Base-by-base conservation (phyloP, 2,797 vertebrate genomes). In the Pelobates cultripes region DNA sequence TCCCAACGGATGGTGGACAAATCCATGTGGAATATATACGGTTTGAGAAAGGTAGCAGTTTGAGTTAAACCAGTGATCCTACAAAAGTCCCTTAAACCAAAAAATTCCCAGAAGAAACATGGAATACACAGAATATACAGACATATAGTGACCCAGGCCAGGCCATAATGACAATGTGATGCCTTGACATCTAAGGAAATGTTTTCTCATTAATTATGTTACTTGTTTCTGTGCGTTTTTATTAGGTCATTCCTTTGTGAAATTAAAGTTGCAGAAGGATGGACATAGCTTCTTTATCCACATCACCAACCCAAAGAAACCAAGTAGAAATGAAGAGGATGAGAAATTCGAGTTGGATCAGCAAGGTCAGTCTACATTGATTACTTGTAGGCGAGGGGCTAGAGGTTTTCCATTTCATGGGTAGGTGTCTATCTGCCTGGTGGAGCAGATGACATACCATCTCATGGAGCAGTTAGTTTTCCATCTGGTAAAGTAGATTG, bases 261-360 rank as follows among this genome's bases (percentile, higher is more conserved):
- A 96, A 88, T 85, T 96, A 69, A 91, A 90, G 45, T 93, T 99
- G 76, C 91, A 88, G 78, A 99, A 97, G 85, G 96, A 99, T 86
- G 94, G 91, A 0, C 98, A 99, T 90, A 87, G 81, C 85, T 97
- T 99, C 88, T 94, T 94, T 88, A 92, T 95, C 84, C 94, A 99
- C 85, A 83, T 98, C 80, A 93, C 85, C 83, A 92, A 95, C 12
- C 90, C 93, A 3, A 86, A 89, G 78, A 79, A 88, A 85, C 85
- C 80, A 3, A 4, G 82, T 5, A 66, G 77, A 83, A 83, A 88
- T 15, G 85, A 83, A 13, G 73, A 86, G 61, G 86, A 87, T 83
- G 81, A 70, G 9, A 4, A 0, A 3, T 7, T 6, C 14, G 14
- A 13, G 40, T 0, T 2, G 40, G 80, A 77, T 14, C 53, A 55